Percentiles rank a stretch among this genome's conserved stretches.
phyloP scores from a whole-genome alignment of 2,888 invertebrate species.

The Heliconius ismenius region DNA sequence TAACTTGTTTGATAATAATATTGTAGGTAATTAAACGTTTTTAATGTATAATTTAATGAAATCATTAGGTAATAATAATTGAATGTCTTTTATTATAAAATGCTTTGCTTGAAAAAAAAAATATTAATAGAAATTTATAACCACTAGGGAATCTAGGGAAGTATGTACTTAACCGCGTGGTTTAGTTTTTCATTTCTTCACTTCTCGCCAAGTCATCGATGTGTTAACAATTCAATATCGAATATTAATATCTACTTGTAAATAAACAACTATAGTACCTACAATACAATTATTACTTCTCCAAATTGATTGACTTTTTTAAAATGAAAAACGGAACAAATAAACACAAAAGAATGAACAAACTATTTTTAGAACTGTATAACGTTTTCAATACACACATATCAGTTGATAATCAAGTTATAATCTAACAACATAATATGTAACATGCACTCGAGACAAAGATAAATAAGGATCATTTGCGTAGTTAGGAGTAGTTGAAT shows the following conservation, averaged over 20 bases:
- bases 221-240: background rate
- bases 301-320: background rate
- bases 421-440: constrained; percentile 32
- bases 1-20: no score
- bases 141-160: no score
- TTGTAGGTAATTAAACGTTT: no score
- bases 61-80: no score
- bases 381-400: background rate
- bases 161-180: no score
- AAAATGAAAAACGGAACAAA: background rate
- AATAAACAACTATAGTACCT: background rate
- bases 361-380: constrained; percentile 5
- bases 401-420: constrained; percentile 25
- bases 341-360: background rate
- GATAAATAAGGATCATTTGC: constrained; percentile 42
- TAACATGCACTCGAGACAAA: constrained; percentile 36
- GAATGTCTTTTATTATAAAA: no score
- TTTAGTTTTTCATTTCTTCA: no score
- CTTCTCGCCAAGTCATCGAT: background rate
- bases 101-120: background rate
- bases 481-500: constrained; percentile 39
- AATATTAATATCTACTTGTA: no score
- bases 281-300: background rate
- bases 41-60: no score
- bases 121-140: background rate